These are phyloP conservation scores for Paracyprichromis sp. DNA, from an alignment of 2,113 vertebrate species.

Conservation along the genomic window DNA sequence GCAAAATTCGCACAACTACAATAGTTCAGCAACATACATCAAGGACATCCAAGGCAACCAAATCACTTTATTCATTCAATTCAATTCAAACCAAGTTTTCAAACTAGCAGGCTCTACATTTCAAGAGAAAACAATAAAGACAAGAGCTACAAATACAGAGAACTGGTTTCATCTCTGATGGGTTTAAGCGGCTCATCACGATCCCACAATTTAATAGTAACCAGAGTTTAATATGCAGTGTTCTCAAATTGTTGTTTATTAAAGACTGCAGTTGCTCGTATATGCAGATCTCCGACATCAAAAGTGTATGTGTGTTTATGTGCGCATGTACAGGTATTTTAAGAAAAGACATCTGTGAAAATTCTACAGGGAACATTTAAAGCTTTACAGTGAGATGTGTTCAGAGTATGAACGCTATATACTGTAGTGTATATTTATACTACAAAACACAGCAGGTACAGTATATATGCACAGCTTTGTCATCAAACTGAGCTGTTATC, in stretches of 20 bases:
- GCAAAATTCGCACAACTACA: background rate
- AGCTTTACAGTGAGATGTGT: background rate
- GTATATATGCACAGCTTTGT: background rate
- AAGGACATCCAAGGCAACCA: background rate
- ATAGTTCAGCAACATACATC: background rate
- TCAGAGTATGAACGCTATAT: background rate
- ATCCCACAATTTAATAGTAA: background rate
- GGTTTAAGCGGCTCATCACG: background rate
- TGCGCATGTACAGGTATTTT: background rate
- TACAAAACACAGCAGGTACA: background rate
- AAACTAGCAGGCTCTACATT: background rate
- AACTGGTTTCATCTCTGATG: background rate
- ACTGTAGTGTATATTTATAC: background rate
- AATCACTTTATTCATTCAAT: constrained; percentile 17
- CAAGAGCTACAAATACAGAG: background rate
- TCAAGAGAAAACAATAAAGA: background rate
- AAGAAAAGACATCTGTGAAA: background rate
- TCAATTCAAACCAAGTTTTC: background rate
- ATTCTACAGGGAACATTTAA: background rate
- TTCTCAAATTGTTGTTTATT: background rate
- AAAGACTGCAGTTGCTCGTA: background rate
- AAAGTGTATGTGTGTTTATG: background rate
- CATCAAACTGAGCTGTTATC: constrained; percentile 5
- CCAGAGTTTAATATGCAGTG: background rate
- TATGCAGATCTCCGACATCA: background rate